These are phyloP conservation scores for Ambastaia sidthimunki DNA, from an alignment of 2,797 vertebrate species.

Conservation along the genomic window DNA sequence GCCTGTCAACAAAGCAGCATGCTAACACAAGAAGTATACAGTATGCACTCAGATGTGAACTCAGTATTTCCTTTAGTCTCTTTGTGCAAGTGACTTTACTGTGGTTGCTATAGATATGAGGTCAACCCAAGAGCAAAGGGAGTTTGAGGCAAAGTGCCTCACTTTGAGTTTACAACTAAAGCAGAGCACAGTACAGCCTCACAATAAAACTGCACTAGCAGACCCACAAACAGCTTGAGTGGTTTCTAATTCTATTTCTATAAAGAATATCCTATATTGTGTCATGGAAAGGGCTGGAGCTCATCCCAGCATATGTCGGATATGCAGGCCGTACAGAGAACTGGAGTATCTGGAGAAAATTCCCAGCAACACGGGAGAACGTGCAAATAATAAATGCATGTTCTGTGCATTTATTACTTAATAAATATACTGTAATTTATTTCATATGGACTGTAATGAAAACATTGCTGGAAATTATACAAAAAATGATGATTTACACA, in stretches of 20 bases:
- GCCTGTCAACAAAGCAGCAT: neutral
- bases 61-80: conserved; percentile 20
- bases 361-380: no score
- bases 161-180: conserved; percentile 18
- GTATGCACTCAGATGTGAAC: neutral
- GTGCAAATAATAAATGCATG: neutral
- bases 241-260: neutral
- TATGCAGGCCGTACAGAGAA: no score
- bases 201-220: conserved; percentile 26
- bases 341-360: no score
- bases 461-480: conserved; percentile 69
- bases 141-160: conserved; percentile 26
- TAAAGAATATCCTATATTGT: no score
- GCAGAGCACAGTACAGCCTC: conserved; percentile 16
- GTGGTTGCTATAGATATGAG: conserved; percentile 4
- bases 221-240: conserved; percentile 17
- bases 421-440: conserved; percentile 64
- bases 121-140: conserved; percentile 24
- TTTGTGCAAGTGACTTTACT: conserved; percentile 15
- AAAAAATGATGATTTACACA: conserved; percentile 65
- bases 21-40: neutral
- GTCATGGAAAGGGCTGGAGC: no score
- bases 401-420: conserved; percentile 64
- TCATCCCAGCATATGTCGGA: no score
- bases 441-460: conserved; percentile 67